A percentile compares a stretch with the other conserved stretches of the same genome.
phyloP scores from a whole-genome alignment of 2,797 vertebrate species.

The Trachops cirrhosus region DNA sequence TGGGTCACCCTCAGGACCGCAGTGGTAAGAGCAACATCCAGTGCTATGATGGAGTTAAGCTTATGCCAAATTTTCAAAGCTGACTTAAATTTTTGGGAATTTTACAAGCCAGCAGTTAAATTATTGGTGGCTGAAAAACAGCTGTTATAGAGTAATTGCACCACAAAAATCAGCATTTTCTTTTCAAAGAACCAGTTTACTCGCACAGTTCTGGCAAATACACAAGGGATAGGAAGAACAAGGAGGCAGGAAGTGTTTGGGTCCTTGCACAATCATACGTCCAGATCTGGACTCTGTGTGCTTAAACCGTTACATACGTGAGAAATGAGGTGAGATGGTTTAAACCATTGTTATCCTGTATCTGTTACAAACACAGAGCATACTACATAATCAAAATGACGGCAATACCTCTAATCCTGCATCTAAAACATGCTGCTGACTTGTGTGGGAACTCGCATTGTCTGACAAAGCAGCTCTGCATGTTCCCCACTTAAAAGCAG shows the following conservation, averaged over 20 bases:
- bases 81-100: background rate
- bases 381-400: background rate
- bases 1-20: background rate
- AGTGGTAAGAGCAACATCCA: background rate
- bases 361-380: background rate
- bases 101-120: background rate
- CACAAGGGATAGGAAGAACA: background rate
- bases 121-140: background rate
- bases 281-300: background rate
- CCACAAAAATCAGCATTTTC: background rate
- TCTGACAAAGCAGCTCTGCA: background rate
- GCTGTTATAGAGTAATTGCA: background rate
- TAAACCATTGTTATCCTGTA: background rate
- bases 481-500: background rate
- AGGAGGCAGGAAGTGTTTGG: background rate
- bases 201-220: background rate
- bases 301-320: background rate
- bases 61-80: background rate
- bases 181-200: background rate
- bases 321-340: background rate
- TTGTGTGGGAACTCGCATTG: background rate
- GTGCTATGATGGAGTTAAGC: background rate
- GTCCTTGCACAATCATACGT: background rate
- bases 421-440: background rate
- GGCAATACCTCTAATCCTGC: background rate